Evolutionary conservation across 2,797 vertebrate species (phyloP), one percentile per base, ranked within the genome.

Genomic region (Echeneis naucrates): DNA sequence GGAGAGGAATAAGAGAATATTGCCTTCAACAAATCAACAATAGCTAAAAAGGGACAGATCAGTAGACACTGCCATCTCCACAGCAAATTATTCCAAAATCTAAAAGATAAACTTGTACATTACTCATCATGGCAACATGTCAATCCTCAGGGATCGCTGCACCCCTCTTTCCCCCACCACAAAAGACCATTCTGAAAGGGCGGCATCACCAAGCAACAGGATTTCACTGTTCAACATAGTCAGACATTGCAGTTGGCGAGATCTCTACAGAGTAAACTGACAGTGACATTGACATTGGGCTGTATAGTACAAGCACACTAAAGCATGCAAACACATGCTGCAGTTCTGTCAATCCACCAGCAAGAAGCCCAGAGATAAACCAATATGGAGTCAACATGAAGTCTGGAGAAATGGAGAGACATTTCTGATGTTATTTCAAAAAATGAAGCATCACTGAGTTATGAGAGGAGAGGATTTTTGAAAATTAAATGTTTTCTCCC

Each of bases 251-350:
- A 51, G 52, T 58, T 78, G 33, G 23, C 75, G 51, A 13, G 27
- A 74, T 35, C 40, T 32, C 24, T 59, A 5, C 0, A 27, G 6
- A 72, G 11, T 27, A 32, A 73, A 66, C 19, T 63, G 44, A 68
- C 33, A 38, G 3, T 16, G 55, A 60, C 33, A 38, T 6, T 24
- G 55, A 60, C 44, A 55, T 23, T 30, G 51, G 59, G 37, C 40
- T 33, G 23, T 32, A n/a, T 45, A 57, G 51, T 68, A 64, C 37
- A 48, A 65, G 62, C 64, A 68, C 37, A 72, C 54, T 45, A 37
- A 74, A 54, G 37, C 67, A 69, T 76, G 74, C 78, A 59, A 58
- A 72, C 30, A 71, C 64, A 78, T 69, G 75, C 74, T 80, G 55
- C 71, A 64, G 51, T 26, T 77, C 58, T 55, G 37, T 64, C 67